Conservation (phyloP, 2,113 vertebrate species). For the Macrotis lagotis region DNA sequence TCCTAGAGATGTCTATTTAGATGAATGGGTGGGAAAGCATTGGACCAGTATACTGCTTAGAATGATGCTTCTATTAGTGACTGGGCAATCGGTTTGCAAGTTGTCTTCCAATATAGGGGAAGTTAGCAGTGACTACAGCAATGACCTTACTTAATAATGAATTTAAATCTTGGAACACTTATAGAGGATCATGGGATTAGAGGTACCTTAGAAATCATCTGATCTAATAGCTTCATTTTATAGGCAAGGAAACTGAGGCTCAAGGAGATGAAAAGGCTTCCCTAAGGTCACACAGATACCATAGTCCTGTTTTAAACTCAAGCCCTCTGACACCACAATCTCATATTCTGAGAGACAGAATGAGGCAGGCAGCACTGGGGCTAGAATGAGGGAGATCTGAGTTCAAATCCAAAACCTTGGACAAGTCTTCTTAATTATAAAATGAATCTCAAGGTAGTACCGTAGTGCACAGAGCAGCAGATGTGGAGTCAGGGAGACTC, state of each 20-base stretch:
- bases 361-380: not conserved
- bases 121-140: not conserved
- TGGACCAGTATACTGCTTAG: not conserved
- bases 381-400: not conserved
- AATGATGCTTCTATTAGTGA: not conserved
- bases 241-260: not conserved
- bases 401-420: not conserved
- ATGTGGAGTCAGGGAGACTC: not conserved
- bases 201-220: not conserved
- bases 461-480: not conserved
- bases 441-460: not conserved
- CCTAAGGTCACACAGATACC: not conserved
- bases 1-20: not conserved
- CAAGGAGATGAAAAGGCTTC: not conserved
- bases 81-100: not conserved
- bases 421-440: not conserved
- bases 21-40: not conserved
- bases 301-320: not conserved
- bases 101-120: not conserved
- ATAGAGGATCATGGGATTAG: not conserved
- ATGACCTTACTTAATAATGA: not conserved
- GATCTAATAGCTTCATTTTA: not conserved
- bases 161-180: not conserved
- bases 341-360: not conserved
- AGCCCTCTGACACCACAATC: not conserved